A percentile compares a stretch with the other conserved stretches of the same genome.
Conservation (phyloP, 2,113 vertebrate genomes). For the Xenus cinereus region DNA sequence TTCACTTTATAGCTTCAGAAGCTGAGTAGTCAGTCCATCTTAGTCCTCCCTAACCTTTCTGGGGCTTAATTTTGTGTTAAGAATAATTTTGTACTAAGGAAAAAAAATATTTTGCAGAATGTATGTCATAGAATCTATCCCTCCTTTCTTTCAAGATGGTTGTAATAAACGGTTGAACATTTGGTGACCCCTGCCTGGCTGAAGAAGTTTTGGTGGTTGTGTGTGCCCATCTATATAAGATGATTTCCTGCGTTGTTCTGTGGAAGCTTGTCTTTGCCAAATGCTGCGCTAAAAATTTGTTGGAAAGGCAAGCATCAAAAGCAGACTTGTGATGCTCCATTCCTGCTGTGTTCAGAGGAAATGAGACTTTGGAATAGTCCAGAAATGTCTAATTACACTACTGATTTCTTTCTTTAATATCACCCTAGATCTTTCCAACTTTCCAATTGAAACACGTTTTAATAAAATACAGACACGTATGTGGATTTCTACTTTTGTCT, state of each 20-base stretch:
- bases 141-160: neutral
- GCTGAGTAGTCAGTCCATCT: neutral
- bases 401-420: neutral
- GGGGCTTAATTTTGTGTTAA: neutral
- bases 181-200: neutral
- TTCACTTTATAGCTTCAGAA: neutral
- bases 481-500: neutral
- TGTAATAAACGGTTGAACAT: neutral
- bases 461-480: neutral
- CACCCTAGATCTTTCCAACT: neutral
- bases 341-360: neutral
- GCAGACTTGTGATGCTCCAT: neutral
- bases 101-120: neutral
- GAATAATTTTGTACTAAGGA: neutral
- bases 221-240: neutral
- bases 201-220: neutral
- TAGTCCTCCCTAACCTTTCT: neutral
- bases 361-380: neutral
- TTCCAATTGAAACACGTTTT: neutral
- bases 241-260: fast-evolving
- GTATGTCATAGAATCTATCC: neutral
- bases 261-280: neutral
- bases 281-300: neutral
- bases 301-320: neutral
- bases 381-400: neutral